Evolutionary conservation across 2,888 invertebrate species (phyloP).

Genomic region (Cactoblastis cactorum): DNA sequence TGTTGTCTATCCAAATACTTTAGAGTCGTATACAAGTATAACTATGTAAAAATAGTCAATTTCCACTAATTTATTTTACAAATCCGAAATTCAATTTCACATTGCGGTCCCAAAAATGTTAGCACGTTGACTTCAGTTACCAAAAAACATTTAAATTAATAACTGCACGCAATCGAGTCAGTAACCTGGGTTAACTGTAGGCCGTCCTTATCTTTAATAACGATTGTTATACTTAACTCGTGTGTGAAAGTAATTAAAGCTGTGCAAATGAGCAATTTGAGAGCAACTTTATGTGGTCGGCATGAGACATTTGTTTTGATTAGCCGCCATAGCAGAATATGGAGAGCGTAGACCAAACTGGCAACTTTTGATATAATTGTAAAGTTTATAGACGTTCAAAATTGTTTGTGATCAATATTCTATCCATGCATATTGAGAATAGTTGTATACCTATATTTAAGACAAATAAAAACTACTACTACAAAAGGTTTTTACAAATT

Average conservation of each 20-base stretch:
- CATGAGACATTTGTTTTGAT: constrained; percentile 16
- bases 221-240: constrained; percentile 27
- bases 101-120: constrained; percentile 1
- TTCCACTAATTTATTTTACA: neutral
- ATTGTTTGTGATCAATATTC: too few relatives aligned
- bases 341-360: too few relatives aligned
- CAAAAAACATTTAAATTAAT: constrained; percentile 16
- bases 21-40: too few relatives aligned
- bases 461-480: too few relatives aligned
- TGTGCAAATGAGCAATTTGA: constrained; percentile 24
- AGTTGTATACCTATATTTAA: too few relatives aligned
- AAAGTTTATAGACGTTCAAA: too few relatives aligned
- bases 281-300: constrained; percentile 23
- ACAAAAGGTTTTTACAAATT: too few relatives aligned
- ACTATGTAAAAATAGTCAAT: neutral
- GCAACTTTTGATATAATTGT: too few relatives aligned
- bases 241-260: constrained; percentile 34
- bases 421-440: too few relatives aligned
- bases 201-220: constrained; percentile 23
- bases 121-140: constrained; percentile 11
- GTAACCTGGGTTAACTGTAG: constrained; percentile 25
- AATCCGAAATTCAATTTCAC: neutral
- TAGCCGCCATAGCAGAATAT: neutral
- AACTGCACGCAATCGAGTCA: constrained; percentile 15
- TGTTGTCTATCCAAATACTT: too few relatives aligned